Evolutionary conservation across 53 echinoderm and acorn worm genomes (phyloP).

Genomic region (Holothuria scabra): DNA sequence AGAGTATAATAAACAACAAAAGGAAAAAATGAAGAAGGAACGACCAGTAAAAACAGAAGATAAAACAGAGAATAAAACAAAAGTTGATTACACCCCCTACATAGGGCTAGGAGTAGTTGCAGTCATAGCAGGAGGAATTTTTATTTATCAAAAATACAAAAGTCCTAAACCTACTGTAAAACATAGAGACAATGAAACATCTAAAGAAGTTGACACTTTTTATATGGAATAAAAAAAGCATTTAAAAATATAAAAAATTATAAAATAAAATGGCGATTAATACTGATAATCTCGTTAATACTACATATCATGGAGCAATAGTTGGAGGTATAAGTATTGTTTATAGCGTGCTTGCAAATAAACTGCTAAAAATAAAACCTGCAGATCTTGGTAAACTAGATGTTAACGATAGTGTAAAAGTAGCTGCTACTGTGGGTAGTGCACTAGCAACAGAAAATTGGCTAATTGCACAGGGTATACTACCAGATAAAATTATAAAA

Average conservation of each 20-base stretch:
- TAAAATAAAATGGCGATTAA: neutral
- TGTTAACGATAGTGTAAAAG: too few relatives aligned
- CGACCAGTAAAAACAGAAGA: too few relatives aligned
- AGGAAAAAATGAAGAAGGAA: neutral
- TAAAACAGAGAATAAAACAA: too few relatives aligned
- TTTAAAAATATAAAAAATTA: neutral
- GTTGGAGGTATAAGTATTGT: neutral
- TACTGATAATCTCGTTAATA: neutral
- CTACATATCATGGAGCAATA: neutral
- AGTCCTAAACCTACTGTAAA: neutral
- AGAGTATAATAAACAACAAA: too few relatives aligned
- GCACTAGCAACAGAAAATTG: too few relatives aligned
- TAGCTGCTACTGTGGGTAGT: too few relatives aligned
- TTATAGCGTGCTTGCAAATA: too few relatives aligned
- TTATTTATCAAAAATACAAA: too few relatives aligned
- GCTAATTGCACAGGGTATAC: neutral
- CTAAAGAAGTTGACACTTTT: neutral
- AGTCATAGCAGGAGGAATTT: neutral
- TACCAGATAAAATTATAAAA: too few relatives aligned
- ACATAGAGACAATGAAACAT: neutral
- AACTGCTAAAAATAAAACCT: too few relatives aligned
- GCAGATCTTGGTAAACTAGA: too few relatives aligned
- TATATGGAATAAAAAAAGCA: neutral
- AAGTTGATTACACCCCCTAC: too few relatives aligned
- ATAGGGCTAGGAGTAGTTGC: neutral